Evolutionary conservation across 1,140 invertebrate species (phyloP).

Genomic region (Bombus terrestris): DNA sequence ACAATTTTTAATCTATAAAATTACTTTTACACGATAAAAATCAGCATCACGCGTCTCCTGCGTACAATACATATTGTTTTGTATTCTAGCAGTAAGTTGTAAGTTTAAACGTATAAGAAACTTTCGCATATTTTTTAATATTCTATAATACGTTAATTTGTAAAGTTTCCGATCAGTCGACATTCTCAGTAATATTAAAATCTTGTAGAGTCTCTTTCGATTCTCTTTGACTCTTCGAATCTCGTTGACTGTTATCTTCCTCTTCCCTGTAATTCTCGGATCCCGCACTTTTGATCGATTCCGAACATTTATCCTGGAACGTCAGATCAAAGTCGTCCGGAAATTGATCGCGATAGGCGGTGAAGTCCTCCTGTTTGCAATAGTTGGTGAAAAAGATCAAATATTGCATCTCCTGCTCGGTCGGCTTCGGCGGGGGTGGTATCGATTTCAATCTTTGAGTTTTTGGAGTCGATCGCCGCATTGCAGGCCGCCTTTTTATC

Average conservation of each 20-base stretch:
- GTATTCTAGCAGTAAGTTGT: not conserved
- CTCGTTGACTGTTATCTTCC: not conserved
- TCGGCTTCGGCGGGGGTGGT: slow-evolving; percentile 69
- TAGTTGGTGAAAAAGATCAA: slow-evolving; percentile 82
- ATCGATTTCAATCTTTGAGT: slow-evolving; percentile 58
- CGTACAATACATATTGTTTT: too few relatives aligned
- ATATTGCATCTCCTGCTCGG: slow-evolving; percentile 77
- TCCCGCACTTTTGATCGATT: not conserved
- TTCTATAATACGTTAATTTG: not conserved
- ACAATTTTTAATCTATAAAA: too few relatives aligned
- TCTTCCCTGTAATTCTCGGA: not conserved
- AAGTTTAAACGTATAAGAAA: not conserved
- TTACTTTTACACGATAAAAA: not conserved
- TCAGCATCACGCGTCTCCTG: too few relatives aligned
- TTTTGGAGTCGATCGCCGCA: slow-evolving; percentile 70
- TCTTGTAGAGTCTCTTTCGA: too few relatives aligned
- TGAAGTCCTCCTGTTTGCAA: slow-evolving; percentile 79
- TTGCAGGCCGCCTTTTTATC: slow-evolving; percentile 65
- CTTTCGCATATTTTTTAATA: not conserved
- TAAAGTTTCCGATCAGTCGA: not conserved
- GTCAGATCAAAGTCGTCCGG: slow-evolving; percentile 68
- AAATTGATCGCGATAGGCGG: slow-evolving; percentile 48
- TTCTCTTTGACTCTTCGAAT: too few relatives aligned
- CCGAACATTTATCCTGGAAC: slow-evolving; percentile 16
- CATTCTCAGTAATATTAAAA: too few relatives aligned